Conservation (phyloP, 2,888 invertebrate species). For the Phytoseiulus persimilis region DNA sequence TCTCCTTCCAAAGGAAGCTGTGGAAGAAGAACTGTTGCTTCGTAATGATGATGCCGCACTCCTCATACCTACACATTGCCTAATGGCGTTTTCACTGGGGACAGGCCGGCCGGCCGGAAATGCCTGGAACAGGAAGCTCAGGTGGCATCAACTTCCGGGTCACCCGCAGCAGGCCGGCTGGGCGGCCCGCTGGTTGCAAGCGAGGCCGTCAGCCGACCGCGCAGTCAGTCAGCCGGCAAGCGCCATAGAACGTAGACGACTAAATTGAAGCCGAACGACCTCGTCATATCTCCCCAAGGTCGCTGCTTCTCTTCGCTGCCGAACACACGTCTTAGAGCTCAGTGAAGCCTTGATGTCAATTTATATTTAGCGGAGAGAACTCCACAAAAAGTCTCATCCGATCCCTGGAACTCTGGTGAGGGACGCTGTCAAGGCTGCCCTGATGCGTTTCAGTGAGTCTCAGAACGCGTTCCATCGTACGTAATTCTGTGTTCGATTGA, state of each 20-base stretch:
- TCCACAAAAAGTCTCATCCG: neutral
- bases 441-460: no score
- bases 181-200: neutral
- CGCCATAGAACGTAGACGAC: neutral
- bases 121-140: neutral
- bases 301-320: neutral
- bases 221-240: neutral
- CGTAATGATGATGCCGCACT: neutral
- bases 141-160: neutral
- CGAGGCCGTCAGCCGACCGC: neutral
- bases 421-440: neutral
- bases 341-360: neutral
- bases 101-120: neutral
- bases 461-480: no score
- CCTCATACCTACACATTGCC: neutral
- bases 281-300: neutral
- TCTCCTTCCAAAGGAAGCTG: neutral
- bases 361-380: neutral
- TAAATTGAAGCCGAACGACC: constrained; percentile 5
- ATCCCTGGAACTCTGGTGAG: neutral
- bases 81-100: neutral
- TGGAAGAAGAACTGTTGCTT: neutral
- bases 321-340: neutral
- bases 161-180: neutral
- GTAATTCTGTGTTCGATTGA: no score